phyloP scores from a whole-genome alignment of 2,888 invertebrate species.

The Dynastes hyllus region DNA sequence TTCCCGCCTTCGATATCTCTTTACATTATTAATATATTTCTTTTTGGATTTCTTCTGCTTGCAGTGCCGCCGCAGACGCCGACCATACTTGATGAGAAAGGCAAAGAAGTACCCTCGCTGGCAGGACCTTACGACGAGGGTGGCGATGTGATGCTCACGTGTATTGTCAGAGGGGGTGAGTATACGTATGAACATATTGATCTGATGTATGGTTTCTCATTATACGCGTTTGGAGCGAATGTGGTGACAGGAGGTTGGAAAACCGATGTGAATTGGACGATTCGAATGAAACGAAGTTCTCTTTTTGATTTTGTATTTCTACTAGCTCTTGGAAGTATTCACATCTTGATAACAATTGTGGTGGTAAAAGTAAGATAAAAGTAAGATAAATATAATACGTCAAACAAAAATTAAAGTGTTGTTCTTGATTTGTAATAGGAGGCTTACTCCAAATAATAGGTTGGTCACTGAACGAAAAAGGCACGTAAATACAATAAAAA shows the following conservation, averaged over 20 bases:
- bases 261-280: not conserved
- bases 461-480: too few relatives aligned
- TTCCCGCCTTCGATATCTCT: conserved; percentile 32
- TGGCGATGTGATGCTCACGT: conserved; percentile 80
- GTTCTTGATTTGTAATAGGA: too few relatives aligned
- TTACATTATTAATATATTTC: conserved; percentile 46
- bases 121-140: conserved; percentile 86
- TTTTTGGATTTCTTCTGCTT: conserved; percentile 57
- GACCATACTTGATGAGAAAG: conserved; percentile 81
- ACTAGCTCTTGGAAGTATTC: too few relatives aligned
- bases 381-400: too few relatives aligned
- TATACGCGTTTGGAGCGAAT: not conserved
- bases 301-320: not conserved
- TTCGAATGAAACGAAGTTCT: not conserved
- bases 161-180: conserved; percentile 86
- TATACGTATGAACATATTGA: conserved; percentile 37
- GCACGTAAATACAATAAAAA: too few relatives aligned
- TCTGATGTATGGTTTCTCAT: conserved; percentile 14
- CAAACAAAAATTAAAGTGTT: too few relatives aligned
- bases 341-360: too few relatives aligned
- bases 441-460: too few relatives aligned
- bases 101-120: conserved; percentile 76
- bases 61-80: conserved; percentile 84
- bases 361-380: too few relatives aligned
- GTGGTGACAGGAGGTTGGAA: not conserved